These are phyloP conservation scores for Chloromyia formosa DNA, from an alignment of 2,888 invertebrate genomes.

Conservation along the genomic window DNA sequence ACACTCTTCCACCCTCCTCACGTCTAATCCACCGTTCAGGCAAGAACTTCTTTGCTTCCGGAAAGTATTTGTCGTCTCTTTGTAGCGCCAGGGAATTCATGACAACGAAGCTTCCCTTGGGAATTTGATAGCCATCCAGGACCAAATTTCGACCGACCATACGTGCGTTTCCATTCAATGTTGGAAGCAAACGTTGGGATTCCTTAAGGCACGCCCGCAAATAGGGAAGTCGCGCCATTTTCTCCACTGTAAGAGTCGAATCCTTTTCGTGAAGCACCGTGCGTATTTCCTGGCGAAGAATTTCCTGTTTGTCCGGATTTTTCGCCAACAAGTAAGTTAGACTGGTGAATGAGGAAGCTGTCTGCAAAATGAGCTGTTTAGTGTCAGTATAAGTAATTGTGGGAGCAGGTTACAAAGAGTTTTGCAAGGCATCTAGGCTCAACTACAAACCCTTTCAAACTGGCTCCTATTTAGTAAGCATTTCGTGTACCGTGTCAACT, in stretches of 20 bases:
- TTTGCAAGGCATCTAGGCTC: too few relatives aligned
- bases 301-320: constrained; percentile 67
- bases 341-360: constrained; percentile 62
- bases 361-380: constrained; percentile 56
- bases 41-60: constrained; percentile 69
- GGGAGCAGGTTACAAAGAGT: too few relatives aligned
- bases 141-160: constrained; percentile 63
- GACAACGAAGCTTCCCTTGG: constrained; percentile 60
- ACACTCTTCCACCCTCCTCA: neutral
- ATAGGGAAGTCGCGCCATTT: constrained; percentile 61
- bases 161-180: constrained; percentile 63
- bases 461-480: too few relatives aligned
- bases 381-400: constrained; percentile 45
- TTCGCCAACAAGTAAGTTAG: constrained; percentile 68
- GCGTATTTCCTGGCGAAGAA: constrained; percentile 62
- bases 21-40: constrained; percentile 74
- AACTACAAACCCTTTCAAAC: too few relatives aligned
- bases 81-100: constrained; percentile 44
- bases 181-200: constrained; percentile 65
- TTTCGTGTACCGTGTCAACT: constrained; percentile 70
- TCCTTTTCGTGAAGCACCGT: constrained; percentile 56
- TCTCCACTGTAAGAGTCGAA: constrained; percentile 42
- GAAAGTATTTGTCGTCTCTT: constrained; percentile 63
- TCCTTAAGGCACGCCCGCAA: constrained; percentile 74
- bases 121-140: constrained; percentile 64